Evolutionary conservation across 1,140 invertebrate genomes (phyloP), one percentile per base, ranked within the genome.

Genomic region (Hylaeus anthracinus): DNA sequence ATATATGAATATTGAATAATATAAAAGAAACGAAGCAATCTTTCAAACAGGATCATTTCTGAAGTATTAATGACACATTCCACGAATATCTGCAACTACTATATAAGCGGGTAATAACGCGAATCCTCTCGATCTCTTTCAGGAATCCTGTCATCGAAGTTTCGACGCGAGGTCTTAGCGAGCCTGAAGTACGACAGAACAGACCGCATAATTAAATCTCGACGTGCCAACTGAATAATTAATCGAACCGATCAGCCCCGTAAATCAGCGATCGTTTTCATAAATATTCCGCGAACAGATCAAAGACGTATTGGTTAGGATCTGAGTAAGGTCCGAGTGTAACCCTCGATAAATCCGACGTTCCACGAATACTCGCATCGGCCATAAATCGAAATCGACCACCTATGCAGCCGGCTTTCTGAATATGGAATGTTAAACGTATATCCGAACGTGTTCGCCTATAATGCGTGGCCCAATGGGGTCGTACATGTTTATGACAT

Each of bases 351-450:
- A 89, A 89, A 89, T 90, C 84, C 74, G 53, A 74, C 82, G 79
- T 83, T 82, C 66, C 77, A 51, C 81, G 79, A 84, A 88, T 84
- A 75, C 81, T 84, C 76, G 73, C 77, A 83, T 80, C 69, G 74
- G 74, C 85, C 84, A 89, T 91, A 90, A 91, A 90, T 91, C 82
- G 86, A 74, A 80, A 89, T 88, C 84, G 84, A 67, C 82, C 86
- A 82, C 55, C 83, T 81, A 88, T 89, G 86, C 79, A 70, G 79
- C 77, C 77, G 67, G 78, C 81, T 89, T 74, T 72, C 72, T 72
- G 73, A 83, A 85, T 89, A 86, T 83, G 80, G 80, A 83, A 81
- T 72, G 82, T 80, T 74, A 65, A 84, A 81, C 72, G 73, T 83
- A 86, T 78, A 82, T 77, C 15, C 71, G 67, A 64, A 85, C 65